phyloP scores from a whole-genome alignment of 2,113 vertebrate species.

The Tragelaphus scriptus region DNA sequence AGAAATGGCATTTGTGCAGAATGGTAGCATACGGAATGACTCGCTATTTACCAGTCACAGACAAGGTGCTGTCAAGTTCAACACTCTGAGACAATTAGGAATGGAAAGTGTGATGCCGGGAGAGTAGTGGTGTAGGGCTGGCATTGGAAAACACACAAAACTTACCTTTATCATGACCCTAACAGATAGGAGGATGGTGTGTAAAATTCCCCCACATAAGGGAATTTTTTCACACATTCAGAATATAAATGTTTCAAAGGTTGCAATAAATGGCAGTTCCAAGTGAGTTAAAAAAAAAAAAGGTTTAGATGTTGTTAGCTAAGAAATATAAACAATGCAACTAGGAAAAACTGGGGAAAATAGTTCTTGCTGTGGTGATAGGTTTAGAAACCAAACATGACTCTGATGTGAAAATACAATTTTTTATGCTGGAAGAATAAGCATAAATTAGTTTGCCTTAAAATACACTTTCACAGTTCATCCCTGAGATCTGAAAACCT shows the following conservation, averaged over 20 bases:
- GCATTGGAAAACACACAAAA: background rate
- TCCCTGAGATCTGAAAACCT: background rate
- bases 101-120: fast-evolving
- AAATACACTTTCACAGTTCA: background rate
- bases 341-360: background rate
- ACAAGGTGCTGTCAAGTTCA: conserved; percentile 19
- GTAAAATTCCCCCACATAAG: background rate
- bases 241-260: background rate
- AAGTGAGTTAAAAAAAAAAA: background rate
- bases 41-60: background rate
- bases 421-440: conserved; percentile 35
- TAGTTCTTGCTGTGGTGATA: background rate
- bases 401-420: background rate
- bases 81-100: conserved; percentile 17
- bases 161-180: background rate
- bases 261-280: background rate
- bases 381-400: conserved; percentile 27
- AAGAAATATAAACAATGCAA: conserved; percentile 15
- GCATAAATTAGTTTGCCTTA: background rate
- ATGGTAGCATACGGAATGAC: background rate
- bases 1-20: background rate
- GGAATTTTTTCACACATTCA: background rate
- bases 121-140: background rate
- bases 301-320: background rate
- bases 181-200: background rate